Base-by-base conservation (phyloP, 2,888 invertebrate genomes). In the Maniola hyperantus region DNA sequence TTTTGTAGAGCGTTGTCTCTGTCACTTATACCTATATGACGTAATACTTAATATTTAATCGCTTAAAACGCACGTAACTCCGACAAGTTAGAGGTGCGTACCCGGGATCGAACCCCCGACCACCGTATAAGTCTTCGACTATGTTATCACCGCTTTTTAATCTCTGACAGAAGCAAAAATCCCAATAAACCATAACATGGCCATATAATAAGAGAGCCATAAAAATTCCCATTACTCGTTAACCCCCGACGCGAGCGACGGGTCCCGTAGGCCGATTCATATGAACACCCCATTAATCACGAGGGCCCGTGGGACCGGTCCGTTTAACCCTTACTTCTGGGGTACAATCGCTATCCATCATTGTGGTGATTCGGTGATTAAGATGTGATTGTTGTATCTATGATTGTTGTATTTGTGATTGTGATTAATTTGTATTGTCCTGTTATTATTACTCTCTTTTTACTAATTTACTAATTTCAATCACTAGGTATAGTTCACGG, bases 261-360 rank as follows among this genome's bases (percentile, higher is more conserved):
- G 48, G 57, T 68, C 72, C 75, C 75, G 60, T 67, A 71, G 76
- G 76, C 70, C 72, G 72, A 69, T 73, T 75, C 71, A 71, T 55
- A 66, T 54, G 63, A 61, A 69, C 64, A 55, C 66, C 60, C 64
- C 69, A 71, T 69, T 68, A 20, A 62, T 67, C 67, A 68, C 50
- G 59, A 26, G 8, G 48, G 44, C 66, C 61, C 59, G 39, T 60
- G 63, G 53, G 64, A 57, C 26, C 60, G 48, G 48, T 18, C 4
- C 48, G 48, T 8, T 48, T 36, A 60, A 60, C 60, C 60, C 60
- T 60, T 60, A 48, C 18, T 39, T 34, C 5, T 53, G 34, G 33
- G 36, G 55, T 46, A 48, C 33, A 10, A 34, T 20, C 13, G 26
- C 60, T 11, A 48, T 48, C 36, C 48, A 36, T 48, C 60, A 60